phyloP scores from a whole-genome alignment of 92 coral and sea anemone genomes.

The Epizoanthus stellaris region DNA sequence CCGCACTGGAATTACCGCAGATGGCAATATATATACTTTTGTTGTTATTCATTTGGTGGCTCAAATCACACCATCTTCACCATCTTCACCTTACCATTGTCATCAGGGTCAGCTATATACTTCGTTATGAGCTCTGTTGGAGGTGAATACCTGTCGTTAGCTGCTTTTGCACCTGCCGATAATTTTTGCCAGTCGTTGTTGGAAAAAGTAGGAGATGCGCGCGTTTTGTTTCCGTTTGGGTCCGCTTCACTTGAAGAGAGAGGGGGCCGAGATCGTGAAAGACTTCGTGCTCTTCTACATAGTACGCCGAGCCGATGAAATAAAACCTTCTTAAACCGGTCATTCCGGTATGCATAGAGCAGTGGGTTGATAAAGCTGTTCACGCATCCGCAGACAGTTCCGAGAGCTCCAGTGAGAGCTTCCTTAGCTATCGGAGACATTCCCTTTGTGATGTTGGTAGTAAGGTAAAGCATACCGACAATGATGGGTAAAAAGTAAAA shows the following conservation, averaged over 20 bases:
- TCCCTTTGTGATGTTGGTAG: slow-evolving; percentile 62
- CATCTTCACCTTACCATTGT: neutral
- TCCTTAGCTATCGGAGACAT: slow-evolving; percentile 66
- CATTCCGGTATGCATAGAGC: slow-evolving; percentile 80
- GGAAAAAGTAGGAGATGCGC: neutral
- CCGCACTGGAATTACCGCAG: too few species aligned
- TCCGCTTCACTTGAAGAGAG: neutral
- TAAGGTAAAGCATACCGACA: slow-evolving; percentile 67
- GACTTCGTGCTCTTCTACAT: neutral
- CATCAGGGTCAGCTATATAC: neutral
- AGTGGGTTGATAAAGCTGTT: slow-evolving; percentile 82
- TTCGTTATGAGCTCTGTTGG: neutral
- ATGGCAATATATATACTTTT: too few species aligned
- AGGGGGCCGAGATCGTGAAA: neutral
- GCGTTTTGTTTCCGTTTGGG: neutral
- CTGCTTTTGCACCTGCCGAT: neutral
- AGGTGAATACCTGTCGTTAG: neutral
- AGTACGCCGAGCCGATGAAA: slow-evolving; percentile 9
- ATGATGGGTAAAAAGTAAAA: slow-evolving; percentile 75
- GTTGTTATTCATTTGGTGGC: too few species aligned
- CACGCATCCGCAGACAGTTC: slow-evolving; percentile 70
- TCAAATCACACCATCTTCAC: too few species aligned
- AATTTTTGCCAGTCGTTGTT: neutral
- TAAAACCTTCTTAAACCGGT: slow-evolving; percentile 58
- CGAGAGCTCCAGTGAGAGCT: slow-evolving; percentile 70